Evolutionary conservation across 2,888 invertebrate genomes (phyloP), one percentile per base, ranked within the genome.

Genomic region (Schizotus pectinicornis): DNA sequence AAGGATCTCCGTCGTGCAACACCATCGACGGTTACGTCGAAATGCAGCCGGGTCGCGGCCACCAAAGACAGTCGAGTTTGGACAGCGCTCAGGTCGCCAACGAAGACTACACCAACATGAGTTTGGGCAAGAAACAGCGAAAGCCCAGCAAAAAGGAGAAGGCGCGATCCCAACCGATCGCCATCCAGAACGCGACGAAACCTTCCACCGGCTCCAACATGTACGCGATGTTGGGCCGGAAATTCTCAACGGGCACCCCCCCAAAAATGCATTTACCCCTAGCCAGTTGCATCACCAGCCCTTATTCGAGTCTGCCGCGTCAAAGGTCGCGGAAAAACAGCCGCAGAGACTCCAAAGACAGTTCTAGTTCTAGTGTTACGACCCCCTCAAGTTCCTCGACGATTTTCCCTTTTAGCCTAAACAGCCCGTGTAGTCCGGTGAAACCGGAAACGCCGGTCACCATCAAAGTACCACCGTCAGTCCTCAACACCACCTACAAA

Each of bases 351-450:
- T 80, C 80, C 2, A 77, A 77, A 61, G 81, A 81, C 54, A 80
- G 79, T 53, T 74, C 75, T 7, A 76, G 75, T 60, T 76, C 77
- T 2, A 75, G 79, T 59, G 78, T 82, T 1, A 85, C 85, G 0
- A 84, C 85, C 1, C 86, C 86, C 41, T 86, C 83, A 2, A 81
- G 81, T 54, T 78, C 86, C 5, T 83, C 84, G 53, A 86, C 88
- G 0, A 85, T 89, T 58, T 89, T 89, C 75, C 88, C 89, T 1
- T 82, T 89, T 68, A 87, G 86, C 58, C 76, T 88, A 39, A 88
- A 88, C 73, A 87, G 88, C 64, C 88, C 88, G 0, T 83, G 85
- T 9, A 86, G 87, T 1, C 88, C 88, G 0, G 80, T 83, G 13
- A 85, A 85, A 62, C 74, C 79, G 0, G 79, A 54, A 14, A 52